Percentiles rank a stretch among this genome's conserved stretches.
These are phyloP conservation scores for Eolophus roseicapilla DNA, from an alignment of 2,113 vertebrate species.

Conservation along the genomic window DNA sequence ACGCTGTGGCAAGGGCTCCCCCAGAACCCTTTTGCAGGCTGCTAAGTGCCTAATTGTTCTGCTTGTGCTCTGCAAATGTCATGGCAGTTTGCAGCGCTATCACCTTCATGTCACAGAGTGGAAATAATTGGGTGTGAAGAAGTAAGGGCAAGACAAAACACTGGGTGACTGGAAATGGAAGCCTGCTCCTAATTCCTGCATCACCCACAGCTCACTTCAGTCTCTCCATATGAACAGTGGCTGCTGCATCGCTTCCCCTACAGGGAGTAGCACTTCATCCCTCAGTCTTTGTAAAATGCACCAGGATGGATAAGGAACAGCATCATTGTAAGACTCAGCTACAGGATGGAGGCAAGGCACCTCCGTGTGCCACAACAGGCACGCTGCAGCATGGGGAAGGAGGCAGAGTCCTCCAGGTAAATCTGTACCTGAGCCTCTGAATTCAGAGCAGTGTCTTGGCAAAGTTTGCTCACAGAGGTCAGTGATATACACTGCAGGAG, in stretches of 20 bases:
- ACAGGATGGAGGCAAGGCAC: background rate
- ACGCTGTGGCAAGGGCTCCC: background rate
- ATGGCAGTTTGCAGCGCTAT: background rate
- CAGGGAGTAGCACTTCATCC: background rate
- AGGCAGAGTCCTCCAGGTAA: background rate
- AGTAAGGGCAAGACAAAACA: background rate
- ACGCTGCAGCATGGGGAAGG: background rate
- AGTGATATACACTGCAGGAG: background rate
- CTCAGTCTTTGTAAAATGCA: background rate
- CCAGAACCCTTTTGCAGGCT: background rate
- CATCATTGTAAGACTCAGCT: background rate
- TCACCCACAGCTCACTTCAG: background rate
- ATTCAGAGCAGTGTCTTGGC: background rate
- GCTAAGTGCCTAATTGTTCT: background rate
- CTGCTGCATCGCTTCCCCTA: background rate
- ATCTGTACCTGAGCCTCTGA: background rate
- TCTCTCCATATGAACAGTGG: rapidly evolving
- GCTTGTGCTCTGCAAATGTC: background rate
- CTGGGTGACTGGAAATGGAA: background rate
- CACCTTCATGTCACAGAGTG: background rate
- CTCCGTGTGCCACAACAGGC: background rate
- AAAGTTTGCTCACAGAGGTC: background rate
- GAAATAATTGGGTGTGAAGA: background rate
- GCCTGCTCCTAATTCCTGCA: background rate
- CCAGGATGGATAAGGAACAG: background rate